Evolutionary conservation across 2,888 invertebrate genomes (phyloP).

Genomic region (Morpho deidamia): DNA sequence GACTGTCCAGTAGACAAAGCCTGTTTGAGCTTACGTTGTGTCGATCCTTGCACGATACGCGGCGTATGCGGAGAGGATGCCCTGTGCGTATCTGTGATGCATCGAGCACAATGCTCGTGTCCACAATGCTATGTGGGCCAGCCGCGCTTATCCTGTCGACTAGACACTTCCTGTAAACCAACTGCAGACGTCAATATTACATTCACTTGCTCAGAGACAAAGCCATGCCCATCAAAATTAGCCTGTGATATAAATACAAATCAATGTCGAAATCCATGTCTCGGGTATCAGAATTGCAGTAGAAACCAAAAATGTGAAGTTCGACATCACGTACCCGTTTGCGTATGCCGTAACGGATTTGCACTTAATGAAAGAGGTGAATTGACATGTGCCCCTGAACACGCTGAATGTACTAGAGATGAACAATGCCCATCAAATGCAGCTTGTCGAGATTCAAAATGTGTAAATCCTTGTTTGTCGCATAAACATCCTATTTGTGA

Average conservation of each 20-base stretch:
- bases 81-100: conserved; percentile 89
- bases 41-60: conserved; percentile 93
- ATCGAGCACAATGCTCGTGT: conserved; percentile 92
- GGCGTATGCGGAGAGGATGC: conserved; percentile 94
- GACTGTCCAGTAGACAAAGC: conserved; percentile 95
- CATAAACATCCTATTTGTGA: conserved; percentile 83
- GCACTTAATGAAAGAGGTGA: conserved; percentile 93
- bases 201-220: conserved; percentile 81
- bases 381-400: conserved; percentile 90
- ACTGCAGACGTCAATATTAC: conserved; percentile 79
- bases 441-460: conserved; percentile 89
- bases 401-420: conserved; percentile 87
- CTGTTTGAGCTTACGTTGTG: conserved; percentile 93
- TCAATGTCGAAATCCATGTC: conserved; percentile 90
- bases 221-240: conserved; percentile 85
- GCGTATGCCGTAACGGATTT: conserved; percentile 93
- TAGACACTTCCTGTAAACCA: conserved; percentile 87
- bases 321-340: conserved; percentile 89
- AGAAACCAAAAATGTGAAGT: conserved; percentile 93
- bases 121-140: conserved; percentile 92
- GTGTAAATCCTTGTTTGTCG: conserved; percentile 91
- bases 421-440: conserved; percentile 92
- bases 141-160: conserved; percentile 87
- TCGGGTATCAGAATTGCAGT: conserved; percentile 84
- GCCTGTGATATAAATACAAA: conserved; percentile 84